Conservation (phyloP, 2,888 invertebrate genomes). For the Acanthosepion lycidas region DNA sequence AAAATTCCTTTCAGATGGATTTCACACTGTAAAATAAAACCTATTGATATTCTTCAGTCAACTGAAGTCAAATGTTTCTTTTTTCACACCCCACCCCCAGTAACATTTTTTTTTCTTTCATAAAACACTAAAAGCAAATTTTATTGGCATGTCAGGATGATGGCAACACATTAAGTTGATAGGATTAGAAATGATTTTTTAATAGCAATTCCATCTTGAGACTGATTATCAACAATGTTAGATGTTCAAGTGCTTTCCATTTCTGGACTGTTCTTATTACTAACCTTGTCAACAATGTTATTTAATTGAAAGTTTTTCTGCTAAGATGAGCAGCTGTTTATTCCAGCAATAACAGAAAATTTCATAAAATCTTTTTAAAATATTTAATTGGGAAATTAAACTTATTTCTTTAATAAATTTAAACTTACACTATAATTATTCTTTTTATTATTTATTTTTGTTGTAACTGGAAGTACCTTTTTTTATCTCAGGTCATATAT, state of each 20-base stretch:
- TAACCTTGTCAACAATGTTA: not conserved
- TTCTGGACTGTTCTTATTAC: not conserved
- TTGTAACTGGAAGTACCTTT: no score
- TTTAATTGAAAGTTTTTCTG: not conserved
- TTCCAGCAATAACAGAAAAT: not conserved
- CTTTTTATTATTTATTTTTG: no score
- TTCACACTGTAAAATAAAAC: not conserved
- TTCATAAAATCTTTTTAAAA: not conserved
- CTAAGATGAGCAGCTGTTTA: not conserved
- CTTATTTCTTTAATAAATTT: not conserved
- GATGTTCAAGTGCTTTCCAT: not conserved
- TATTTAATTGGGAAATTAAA: not conserved
- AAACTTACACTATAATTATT: no score
- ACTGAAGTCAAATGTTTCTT: not conserved
- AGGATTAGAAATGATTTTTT: not conserved
- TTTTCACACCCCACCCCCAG: no score
- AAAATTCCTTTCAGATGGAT: not conserved
- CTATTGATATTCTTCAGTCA: not conserved
- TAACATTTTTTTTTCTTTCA: not conserved
- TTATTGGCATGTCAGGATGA: not conserved
- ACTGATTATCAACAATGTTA: not conserved
- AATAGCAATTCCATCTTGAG: constrained; percentile 20
- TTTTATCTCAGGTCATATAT: no score
- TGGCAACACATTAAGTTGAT: not conserved
- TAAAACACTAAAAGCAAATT: not conserved